Evolutionary conservation across 1,140 invertebrate genomes (phyloP).

Genomic region (Chymomyza costata): DNA sequence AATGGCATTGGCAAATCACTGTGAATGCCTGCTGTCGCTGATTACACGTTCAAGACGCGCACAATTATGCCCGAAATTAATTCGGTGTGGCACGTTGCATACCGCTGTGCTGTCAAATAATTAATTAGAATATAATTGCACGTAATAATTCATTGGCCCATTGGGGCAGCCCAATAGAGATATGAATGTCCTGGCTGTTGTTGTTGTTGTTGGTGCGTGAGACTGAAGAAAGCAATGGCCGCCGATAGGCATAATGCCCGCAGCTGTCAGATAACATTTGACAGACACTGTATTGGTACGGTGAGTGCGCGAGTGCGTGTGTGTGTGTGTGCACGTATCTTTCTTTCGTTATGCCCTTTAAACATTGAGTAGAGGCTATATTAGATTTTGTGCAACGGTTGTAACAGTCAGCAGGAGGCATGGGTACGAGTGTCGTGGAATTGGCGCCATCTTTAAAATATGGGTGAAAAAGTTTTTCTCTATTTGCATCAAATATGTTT

Average conservation of each 20-base stretch:
- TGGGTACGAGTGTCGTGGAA: too few species aligned
- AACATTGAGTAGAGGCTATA: too few species aligned
- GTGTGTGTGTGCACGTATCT: too few species aligned
- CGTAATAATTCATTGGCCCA: constrained; percentile 61
- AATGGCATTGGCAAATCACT: not conserved
- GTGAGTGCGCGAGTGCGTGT: not conserved
- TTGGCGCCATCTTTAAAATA: too few species aligned
- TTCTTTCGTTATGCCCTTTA: constrained; percentile 45
- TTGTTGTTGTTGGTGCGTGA: constrained; percentile 1
- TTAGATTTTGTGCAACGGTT: too few species aligned
- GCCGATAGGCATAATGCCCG: constrained; percentile 25
- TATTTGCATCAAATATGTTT: too few species aligned
- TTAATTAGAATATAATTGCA: constrained; percentile 73
- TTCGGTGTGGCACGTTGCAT: constrained; percentile 31
- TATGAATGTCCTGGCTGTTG: constrained; percentile 5
- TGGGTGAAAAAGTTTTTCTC: too few species aligned
- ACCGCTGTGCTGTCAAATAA: constrained; percentile 59
- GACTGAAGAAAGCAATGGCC: not conserved
- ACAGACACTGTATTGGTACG: constrained; percentile 1
- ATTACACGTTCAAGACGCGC: not conserved
- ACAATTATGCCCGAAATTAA: constrained; percentile 54
- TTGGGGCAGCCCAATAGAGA: constrained; percentile 41
- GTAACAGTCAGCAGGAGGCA: too few species aligned
- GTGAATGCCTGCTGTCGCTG: not conserved
- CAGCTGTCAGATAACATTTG: constrained; percentile 32